Percentiles rank a stretch among this genome's conserved stretches.
Conservation (phyloP, 2,888 invertebrate genomes). For the Xanthia icteritia region DNA sequence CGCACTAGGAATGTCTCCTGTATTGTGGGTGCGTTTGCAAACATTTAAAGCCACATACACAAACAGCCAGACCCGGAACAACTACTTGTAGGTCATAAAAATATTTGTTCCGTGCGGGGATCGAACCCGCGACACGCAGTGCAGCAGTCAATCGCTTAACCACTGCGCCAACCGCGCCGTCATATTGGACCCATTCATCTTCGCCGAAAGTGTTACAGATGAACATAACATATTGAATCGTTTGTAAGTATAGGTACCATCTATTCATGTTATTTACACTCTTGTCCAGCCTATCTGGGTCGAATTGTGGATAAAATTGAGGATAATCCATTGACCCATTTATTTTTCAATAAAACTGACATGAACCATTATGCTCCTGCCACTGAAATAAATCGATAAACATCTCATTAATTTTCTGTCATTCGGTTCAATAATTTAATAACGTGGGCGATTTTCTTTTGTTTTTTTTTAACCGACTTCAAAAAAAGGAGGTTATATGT, state of each 20-base stretch:
- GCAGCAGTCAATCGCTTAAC: too few relatives aligned
- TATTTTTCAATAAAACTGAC: conserved; percentile 32
- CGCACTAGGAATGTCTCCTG: too few relatives aligned
- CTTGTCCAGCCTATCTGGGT: conserved; percentile 23
- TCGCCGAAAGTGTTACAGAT: neutral
- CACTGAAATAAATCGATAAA: conserved; percentile 22
- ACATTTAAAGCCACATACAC: too few relatives aligned
- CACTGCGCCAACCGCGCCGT: too few relatives aligned
- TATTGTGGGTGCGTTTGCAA: too few relatives aligned
- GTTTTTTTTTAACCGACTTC: too few relatives aligned
- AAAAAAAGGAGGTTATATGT: too few relatives aligned
- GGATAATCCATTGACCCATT: conserved; percentile 40
- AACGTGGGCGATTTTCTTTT: neutral
- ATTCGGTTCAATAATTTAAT: neutral
- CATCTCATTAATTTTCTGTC: neutral
- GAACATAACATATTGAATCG: neutral
- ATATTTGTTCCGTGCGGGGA: too few relatives aligned
- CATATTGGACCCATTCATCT: neutral
- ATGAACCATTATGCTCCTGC: conserved; percentile 9
- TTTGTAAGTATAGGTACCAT: conserved; percentile 6
- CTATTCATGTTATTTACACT: conserved; percentile 20
- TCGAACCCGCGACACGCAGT: too few relatives aligned
- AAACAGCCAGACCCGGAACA: too few relatives aligned
- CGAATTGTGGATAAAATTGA: conserved; percentile 20
- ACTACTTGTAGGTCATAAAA: too few relatives aligned